Base-by-base conservation (phyloP, 2,888 invertebrate genomes). In the Ceramica pisi region DNA sequence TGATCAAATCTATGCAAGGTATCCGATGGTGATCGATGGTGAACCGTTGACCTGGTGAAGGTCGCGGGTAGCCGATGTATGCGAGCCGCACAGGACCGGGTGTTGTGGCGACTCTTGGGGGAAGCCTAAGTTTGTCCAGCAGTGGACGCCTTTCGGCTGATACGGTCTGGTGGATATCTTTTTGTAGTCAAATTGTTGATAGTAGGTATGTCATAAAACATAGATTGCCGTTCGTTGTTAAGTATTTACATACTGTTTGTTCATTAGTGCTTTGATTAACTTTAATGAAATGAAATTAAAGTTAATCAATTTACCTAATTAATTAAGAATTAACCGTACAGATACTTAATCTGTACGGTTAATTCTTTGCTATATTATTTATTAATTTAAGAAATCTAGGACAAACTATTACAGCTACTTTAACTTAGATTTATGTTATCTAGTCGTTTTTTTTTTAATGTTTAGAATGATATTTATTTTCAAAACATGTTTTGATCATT, bases 141-240 rank as follows among this genome's bases (percentile, higher is more conserved):
- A 26, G 26, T 26, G 26, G 26, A 26, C 26, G 26, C 4, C 2
- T 26, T 26, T 26, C 26, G 26, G 26, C 26, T 26, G 26, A 26
- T 26, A 26, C 4, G 26, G 26, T 26, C n/a, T n/a, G n/a, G n/a
- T n/a, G n/a, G n/a, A n/a, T n/a, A n/a, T n/a, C n/a, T n/a, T n/a
- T n/a, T n/a, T n/a, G n/a, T n/a, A n/a, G n/a, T n/a, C 31, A 6
- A 31, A 31, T 31, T 5, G 31, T 31, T 31, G 31, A 31, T 31
- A 31, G 31, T 31, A 31, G 31, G 31, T 31, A n/a, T 48, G n/a
- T 71, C 35, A 12, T 71, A 31, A 31, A 46, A 68, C 10, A 5
- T 41, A 9, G 14, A 67, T 31, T 31, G 6, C 31, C 6, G 31
- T 0, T 31, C 31, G 31, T 6, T 31, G 3, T 53, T 53, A 21